phyloP scores from a whole-genome alignment of 2,888 invertebrate species.

The Sarcophaga carnaria region DNA sequence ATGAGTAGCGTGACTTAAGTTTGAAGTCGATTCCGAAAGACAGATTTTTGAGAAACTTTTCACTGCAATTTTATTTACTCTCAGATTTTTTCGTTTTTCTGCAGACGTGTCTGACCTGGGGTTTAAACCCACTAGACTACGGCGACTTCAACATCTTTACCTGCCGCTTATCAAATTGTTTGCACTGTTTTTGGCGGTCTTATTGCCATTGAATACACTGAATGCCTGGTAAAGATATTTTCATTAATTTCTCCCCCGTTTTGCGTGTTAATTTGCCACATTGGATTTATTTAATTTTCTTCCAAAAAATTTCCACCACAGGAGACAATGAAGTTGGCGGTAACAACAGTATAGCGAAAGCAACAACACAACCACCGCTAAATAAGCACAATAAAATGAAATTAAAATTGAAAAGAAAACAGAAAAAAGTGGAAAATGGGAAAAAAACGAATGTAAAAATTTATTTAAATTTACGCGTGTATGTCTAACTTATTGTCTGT shows the following conservation, averaged over 20 bases:
- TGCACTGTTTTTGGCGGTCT: no score
- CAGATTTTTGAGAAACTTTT: no score
- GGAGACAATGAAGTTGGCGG: constrained; percentile 51
- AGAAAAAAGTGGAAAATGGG: not conserved
- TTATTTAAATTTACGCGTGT: constrained; percentile 46
- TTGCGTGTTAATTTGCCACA: constrained; percentile 77
- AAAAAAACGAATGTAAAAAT: constrained; percentile 22
- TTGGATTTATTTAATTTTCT: constrained; percentile 78
- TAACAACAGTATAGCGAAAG: not conserved
- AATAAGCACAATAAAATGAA: constrained; percentile 3
- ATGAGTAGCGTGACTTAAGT: no score
- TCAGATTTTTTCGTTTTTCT: no score
- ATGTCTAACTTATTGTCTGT: constrained; percentile 42
- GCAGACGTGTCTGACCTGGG: no score
- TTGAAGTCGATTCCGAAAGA: no score
- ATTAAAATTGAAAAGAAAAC: not conserved
- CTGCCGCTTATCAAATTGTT: no score
- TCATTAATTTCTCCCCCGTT: constrained; percentile 62
- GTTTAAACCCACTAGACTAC: no score
- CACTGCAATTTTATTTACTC: no score
- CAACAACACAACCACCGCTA: not conserved
- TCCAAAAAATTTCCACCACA: constrained; percentile 52
- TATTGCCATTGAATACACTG: no score
- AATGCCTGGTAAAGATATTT: constrained; percentile 8
- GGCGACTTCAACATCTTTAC: no score